phyloP scores from a whole-genome alignment of 2,113 vertebrate genomes.

The Takifugu flavidus region DNA sequence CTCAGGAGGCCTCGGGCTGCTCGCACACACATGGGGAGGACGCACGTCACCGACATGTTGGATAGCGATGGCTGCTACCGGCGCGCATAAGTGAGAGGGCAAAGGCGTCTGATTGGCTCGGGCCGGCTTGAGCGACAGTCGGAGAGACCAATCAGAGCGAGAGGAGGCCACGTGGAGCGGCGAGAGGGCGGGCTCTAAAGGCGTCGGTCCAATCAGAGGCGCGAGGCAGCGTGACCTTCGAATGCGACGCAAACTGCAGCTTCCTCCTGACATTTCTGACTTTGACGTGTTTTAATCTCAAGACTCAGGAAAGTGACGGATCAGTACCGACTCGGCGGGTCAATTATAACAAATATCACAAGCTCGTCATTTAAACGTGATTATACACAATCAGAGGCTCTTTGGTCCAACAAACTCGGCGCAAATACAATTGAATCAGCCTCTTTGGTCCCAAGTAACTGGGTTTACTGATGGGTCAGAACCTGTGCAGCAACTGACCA shows the following conservation, averaged over 20 bases:
- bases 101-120: conserved; percentile 65
- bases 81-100: conserved; percentile 55
- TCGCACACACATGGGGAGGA: conserved; percentile 77
- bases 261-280: too few species aligned
- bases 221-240: conserved; percentile 56
- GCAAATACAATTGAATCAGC: too few species aligned
- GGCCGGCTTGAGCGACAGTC: conserved; percentile 25
- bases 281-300: too few species aligned
- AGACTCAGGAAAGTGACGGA: too few species aligned
- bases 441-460: too few species aligned
- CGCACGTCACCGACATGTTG: conserved; percentile 76
- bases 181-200: fast-evolving
- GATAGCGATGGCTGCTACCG: conserved; percentile 37
- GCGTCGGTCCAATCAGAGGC: conserved; percentile 34
- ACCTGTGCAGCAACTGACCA: too few species aligned
- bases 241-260: conserved; percentile 1
- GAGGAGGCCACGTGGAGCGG: not conserved
- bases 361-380: too few species aligned
- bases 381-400: too few species aligned
- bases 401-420: too few species aligned
- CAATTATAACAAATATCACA: too few species aligned
- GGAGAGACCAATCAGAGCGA: not conserved
- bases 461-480: too few species aligned
- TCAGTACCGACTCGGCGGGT: too few species aligned
- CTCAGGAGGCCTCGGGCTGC: conserved; percentile 67